phyloP scores from a whole-genome alignment of 2,113 vertebrate species.

The Alexandromys fortis region DNA sequence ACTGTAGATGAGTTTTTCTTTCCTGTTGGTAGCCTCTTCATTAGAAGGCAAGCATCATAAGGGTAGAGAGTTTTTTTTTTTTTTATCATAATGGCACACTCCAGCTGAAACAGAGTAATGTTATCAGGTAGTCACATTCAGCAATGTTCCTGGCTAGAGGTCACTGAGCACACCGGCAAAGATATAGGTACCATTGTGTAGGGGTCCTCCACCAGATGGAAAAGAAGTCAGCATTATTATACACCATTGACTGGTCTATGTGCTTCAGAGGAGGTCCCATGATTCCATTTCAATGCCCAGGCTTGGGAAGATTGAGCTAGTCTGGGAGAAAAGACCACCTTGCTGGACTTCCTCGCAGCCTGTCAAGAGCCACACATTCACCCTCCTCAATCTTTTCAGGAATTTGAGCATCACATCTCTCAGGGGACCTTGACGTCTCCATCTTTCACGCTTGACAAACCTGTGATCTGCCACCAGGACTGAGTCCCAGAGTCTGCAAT shows the following conservation, averaged over 20 bases:
- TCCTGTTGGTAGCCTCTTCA: background rate
- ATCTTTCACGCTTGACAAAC: conserved; percentile 90
- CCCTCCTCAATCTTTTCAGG: conserved; percentile 91
- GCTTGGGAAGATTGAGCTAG: conserved; percentile 29
- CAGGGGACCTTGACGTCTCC: conserved; percentile 95
- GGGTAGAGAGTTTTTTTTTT: background rate
- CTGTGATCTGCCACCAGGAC: conserved; percentile 88
- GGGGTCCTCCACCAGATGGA: conserved; percentile 93
- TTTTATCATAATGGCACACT: conserved; percentile 80
- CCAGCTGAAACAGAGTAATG: conserved; percentile 93
- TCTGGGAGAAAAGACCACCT: background rate
- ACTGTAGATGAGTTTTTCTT: background rate
- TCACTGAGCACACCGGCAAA: conserved; percentile 94
- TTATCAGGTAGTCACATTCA: conserved; percentile 95
- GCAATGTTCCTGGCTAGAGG: conserved; percentile 94
- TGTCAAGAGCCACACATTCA: conserved; percentile 56
- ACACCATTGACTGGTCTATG: conserved; percentile 91
- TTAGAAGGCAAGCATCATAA: background rate
- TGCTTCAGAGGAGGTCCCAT: conserved; percentile 91
- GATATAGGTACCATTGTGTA: conserved; percentile 95
- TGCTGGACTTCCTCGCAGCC: conserved; percentile 55
- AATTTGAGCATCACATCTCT: conserved; percentile 94
- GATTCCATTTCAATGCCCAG: conserved; percentile 92
- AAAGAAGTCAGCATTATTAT: conserved; percentile 96
- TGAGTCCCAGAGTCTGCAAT: conserved; percentile 90